These are phyloP conservation scores for Epirrita christyi DNA, from an alignment of 2,888 invertebrate species.

Conservation along the genomic window DNA sequence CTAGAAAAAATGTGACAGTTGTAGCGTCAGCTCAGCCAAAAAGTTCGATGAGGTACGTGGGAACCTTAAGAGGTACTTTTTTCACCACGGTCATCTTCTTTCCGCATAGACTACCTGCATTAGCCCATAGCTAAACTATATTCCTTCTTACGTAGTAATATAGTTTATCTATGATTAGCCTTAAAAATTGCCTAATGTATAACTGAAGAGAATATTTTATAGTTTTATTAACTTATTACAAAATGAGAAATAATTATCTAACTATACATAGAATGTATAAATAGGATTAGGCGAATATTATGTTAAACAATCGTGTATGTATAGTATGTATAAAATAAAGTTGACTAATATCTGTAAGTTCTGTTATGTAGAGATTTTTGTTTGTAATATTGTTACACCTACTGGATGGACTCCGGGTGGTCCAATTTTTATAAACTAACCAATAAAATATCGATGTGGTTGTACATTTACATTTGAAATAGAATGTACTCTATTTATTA, in stretches of 20 bases:
- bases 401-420: conserved; percentile 78
- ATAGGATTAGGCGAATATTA: conserved; percentile 77
- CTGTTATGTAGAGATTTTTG: conserved; percentile 85
- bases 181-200: conserved; percentile 82
- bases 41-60: no score
- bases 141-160: no score
- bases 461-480: conserved; percentile 84
- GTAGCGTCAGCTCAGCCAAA: no score
- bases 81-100: no score
- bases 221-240: conserved; percentile 85
- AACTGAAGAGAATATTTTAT: conserved; percentile 83
- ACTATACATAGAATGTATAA: conserved; percentile 83
- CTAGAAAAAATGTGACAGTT: no score
- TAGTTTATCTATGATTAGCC: conserved; percentile 57
- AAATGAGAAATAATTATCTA: conserved; percentile 79
- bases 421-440: conserved; percentile 85
- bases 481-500: conserved; percentile 83
- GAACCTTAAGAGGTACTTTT: no score
- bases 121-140: no score
- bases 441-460: conserved; percentile 85
- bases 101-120: no score
- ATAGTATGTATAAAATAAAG: conserved; percentile 84
- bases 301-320: conserved; percentile 83
- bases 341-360: conserved; percentile 84
- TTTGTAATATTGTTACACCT: conserved; percentile 84